Base-by-base conservation (phyloP, 2,888 invertebrate species). In the Leptinotarsa juncta region DNA sequence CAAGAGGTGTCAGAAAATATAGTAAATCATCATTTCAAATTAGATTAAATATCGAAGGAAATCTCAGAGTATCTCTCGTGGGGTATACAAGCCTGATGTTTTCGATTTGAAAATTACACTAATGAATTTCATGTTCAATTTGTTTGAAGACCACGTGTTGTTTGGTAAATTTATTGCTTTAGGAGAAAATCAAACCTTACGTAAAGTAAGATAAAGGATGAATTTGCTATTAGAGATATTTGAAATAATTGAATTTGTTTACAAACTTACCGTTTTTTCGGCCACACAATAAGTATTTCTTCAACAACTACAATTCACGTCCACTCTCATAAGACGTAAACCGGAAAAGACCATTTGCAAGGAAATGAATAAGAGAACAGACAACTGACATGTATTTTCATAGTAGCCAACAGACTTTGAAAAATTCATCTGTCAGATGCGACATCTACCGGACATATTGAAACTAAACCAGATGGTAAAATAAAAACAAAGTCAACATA, bases 281-380 rank as follows among this genome's bases (percentile, higher is more conserved):
- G 42, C 18, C 70, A 79, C 74, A 70, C 74, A 57, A 23, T 57
- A 20, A 23, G 4, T 16, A 57, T 23, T 57, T 57, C 12, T 23
- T 23, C 15, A 23, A 23, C 14, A 23, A 57, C 23, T 23, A 23
- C 67, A 85, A 86, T 86, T 78, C 81, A 82, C 81, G 75, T 79
- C 85, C 80, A 84, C 85, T 79, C 79, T 79, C 80, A 79, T 82
- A 80, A 83, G 85, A 85, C 87, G 85, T 85, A 84, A 87, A 88
- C 86, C 87, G 89, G 89, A 89, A 89, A 88, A 87, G 87, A 86
- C 88, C 88, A 88, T 87, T 69, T 69, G 57, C 16, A 57, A 57
- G 15, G 23, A 10, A 14, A 16, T 20, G 18, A 48, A 18, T 48
- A 15, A 57, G 48, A n/a, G n/a, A 57, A n/a, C 55, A 20, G 66